A percentile compares a stretch with the other conserved stretches of the same genome.
phyloP scores from a whole-genome alignment of 1,140 invertebrate species.

The Plodia interpunctella region DNA sequence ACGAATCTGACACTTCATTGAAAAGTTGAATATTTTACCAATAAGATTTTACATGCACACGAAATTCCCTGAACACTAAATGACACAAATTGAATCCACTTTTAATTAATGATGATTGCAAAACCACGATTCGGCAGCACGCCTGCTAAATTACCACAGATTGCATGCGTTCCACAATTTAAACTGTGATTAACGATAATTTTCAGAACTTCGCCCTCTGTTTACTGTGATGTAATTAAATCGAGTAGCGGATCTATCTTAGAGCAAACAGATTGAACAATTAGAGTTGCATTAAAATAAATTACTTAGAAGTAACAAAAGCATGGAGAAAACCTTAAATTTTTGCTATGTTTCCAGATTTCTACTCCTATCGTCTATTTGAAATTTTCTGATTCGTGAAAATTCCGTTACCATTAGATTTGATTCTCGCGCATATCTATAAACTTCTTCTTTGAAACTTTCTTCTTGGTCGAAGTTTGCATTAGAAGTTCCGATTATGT shows the following conservation, averaged over 20 bases:
- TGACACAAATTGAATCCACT: conserved; percentile 27
- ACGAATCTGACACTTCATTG: conserved; percentile 61
- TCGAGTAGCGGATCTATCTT: neutral
- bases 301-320: conserved; percentile 28
- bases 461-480: conserved; percentile 65
- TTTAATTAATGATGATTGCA: conserved; percentile 39
- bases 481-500: conserved; percentile 70
- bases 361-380: conserved; percentile 44
- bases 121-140: conserved; percentile 44
- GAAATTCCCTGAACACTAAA: conserved; percentile 26
- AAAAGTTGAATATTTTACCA: conserved; percentile 22
- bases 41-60: conserved; percentile 30
- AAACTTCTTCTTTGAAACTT: conserved; percentile 61
- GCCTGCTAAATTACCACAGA: conserved; percentile 49
- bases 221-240: neutral
- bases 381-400: conserved; percentile 68
- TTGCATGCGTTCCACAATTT: conserved; percentile 56
- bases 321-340: conserved; percentile 52
- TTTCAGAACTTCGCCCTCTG: neutral
- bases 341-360: conserved; percentile 27
- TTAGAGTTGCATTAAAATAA: conserved; percentile 3
- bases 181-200: conserved; percentile 12
- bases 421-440: conserved; percentile 63
- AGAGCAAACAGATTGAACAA: neutral
- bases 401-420: conserved; percentile 62